Base-by-base conservation (phyloP, 2,888 invertebrate species). In the Trichopria drosophilae region DNA sequence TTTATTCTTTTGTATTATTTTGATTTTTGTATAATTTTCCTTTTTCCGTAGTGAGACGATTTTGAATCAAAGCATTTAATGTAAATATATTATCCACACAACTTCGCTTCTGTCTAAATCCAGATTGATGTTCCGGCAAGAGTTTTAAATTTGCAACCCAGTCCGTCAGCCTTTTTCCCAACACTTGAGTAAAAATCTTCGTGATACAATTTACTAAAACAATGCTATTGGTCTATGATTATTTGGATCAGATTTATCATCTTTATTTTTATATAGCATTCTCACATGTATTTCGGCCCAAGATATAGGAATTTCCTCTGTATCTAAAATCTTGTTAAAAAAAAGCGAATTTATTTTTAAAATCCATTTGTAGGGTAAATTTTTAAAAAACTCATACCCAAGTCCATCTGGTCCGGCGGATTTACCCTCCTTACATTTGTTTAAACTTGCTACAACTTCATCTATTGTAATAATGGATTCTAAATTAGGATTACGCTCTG, bases 211-310 rank as follows among this genome's bases (percentile, higher is more conserved):
- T 44, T 18, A 34, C 35, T n/a, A n/a, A n/a, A n/a, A n/a, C 10
- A 44, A 24, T 5, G 44, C 15, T 16, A 44, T 44, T 15, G 44
- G 44, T 10, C 44, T 34, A 15, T 44, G 18, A 18, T 15, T 44
- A 35, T 23, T 16, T 18, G 18, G 23, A 6, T 35, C 18, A 35
- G 12, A n/a, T 24, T 22, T 34, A n/a, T 44, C 35, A 5, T 36
- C 44, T 26, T 36, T 26, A 24, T 44, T 44, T 35, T 44, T 35
- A 26, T 35, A 44, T 26, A 44, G 15, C 44, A 44, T 44, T 35
- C 19, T 44, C 10, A 44, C 35, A 34, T 24, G 18, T 16, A 44
- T 44, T 18, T 19, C 16, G 9, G 44, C 16, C 44, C 35, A 44
- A 18, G 34, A 16, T 15, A 19, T 2, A 34, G 34, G 34, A 10